Conservation (phyloP, 30 jellyfish, hydroid and myxozoan species). For the Aurelia aurita complex sp. Pacific region DNA sequence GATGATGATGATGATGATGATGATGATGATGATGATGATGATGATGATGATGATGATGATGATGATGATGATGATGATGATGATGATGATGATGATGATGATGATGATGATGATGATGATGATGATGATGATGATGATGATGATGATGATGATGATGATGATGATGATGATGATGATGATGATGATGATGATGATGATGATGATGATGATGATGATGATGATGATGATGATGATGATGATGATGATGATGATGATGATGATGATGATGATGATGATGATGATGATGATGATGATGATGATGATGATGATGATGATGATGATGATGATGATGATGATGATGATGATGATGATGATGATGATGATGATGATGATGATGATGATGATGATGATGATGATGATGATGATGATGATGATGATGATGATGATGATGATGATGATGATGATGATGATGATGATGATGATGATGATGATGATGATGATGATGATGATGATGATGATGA, state of each 20-base stretch:
- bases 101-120: constrained; percentile 2
- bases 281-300: constrained; percentile 21
- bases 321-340: constrained; percentile 17
- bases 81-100: background rate
- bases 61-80: constrained; percentile 24
- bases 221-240: constrained; percentile 20
- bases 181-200: constrained; percentile 22
- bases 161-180: constrained; percentile 15
- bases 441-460: constrained; percentile 20
- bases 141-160: constrained; percentile 27
- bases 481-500: constrained; percentile 12
- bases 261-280: constrained; percentile 5
- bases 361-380: constrained; percentile 25
- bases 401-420: background rate
- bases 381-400: constrained; percentile 12
- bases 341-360: constrained; percentile 24
- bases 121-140: constrained; percentile 15
- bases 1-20: constrained; percentile 23
- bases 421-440: constrained; percentile 7
- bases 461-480: constrained; percentile 25
- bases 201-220: constrained; percentile 26
- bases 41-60: constrained; percentile 25
- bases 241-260: background rate
- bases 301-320: constrained; percentile 25
- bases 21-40: constrained; percentile 16